Evolutionary conservation across 2,113 vertebrate genomes (phyloP).

Genomic region (Pimephales promelas): DNA sequence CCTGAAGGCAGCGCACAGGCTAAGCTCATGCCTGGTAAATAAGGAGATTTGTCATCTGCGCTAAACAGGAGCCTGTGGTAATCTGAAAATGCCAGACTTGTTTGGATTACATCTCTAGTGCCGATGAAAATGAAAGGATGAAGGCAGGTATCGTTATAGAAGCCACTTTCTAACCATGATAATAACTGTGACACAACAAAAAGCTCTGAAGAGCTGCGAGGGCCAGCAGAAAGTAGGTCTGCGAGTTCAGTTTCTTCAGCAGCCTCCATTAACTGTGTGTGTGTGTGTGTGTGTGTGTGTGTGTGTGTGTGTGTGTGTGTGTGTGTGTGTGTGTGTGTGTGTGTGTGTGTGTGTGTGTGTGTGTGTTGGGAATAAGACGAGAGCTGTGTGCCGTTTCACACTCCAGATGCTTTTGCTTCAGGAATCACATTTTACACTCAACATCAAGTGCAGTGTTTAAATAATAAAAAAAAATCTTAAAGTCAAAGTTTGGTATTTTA

Average conservation of each 20-base stretch:
- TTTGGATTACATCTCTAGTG: slow-evolving; percentile 25
- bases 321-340: no score
- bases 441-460: no score
- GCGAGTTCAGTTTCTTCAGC: neutral
- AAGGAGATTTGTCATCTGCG: slow-evolving; percentile 24
- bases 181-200: slow-evolving; percentile 1
- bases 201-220: neutral
- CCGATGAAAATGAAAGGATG: slow-evolving; percentile 17
- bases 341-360: no score
- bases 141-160: neutral
- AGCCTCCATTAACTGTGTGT: neutral
- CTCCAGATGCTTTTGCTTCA: no score
- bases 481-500: no score
- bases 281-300: no score
- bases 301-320: no score
- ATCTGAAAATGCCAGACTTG: slow-evolving; percentile 34
- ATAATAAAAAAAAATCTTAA: no score
- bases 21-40: slow-evolving; percentile 2
- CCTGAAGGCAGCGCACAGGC: slow-evolving; percentile 14
- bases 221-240: neutral
- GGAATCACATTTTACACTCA: no score
- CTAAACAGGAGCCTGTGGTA: neutral
- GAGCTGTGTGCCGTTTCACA: no score
- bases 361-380: neutral
- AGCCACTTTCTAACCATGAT: slow-evolving; percentile 2